phyloP scores from a whole-genome alignment of 37 sponge, comb jelly and placozoan genomes.

The Spongilla lacustris region DNA sequence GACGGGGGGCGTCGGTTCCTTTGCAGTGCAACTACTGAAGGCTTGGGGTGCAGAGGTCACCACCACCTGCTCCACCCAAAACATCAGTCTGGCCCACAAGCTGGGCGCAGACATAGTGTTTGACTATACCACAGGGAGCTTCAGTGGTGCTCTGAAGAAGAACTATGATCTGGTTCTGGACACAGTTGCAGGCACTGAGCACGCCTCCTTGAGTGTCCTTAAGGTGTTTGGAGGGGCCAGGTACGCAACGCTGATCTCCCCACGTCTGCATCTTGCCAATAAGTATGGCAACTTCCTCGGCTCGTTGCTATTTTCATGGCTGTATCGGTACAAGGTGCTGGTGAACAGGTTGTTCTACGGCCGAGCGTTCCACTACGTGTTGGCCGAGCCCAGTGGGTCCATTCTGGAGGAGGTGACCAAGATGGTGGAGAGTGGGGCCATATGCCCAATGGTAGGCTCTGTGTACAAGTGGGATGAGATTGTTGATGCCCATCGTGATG shows the following conservation, averaged over 20 bases:
- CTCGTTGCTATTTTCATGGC: conserved; percentile 28
- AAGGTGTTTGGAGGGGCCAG: conserved; percentile 62
- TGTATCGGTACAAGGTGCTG: conserved; percentile 58
- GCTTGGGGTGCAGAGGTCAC: conserved; percentile 83
- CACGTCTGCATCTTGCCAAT: conserved; percentile 7
- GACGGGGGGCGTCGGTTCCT: conserved; percentile 79
- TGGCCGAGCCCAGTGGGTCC: conserved; percentile 36
- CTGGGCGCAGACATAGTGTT: conserved; percentile 81
- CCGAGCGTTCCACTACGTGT: conserved; percentile 57
- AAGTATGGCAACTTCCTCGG: conserved; percentile 57
- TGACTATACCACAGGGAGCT: conserved; percentile 68
- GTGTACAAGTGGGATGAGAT: conserved; percentile 71
- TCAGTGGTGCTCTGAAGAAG: conserved; percentile 18
- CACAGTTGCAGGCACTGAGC: conserved; percentile 40
- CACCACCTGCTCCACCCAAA: conserved; percentile 67
- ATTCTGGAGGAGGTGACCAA: conserved; percentile 36
- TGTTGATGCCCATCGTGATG: conserved; percentile 70
- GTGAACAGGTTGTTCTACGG: conserved; percentile 46
- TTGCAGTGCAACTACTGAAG: conserved; percentile 87
- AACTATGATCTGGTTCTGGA: conserved; percentile 76
- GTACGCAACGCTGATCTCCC: conserved; percentile 61
- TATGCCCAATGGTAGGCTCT: conserved; percentile 52
- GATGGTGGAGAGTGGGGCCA: conserved; percentile 71
- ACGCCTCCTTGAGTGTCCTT: conserved; percentile 48
- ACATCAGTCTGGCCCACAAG: conserved; percentile 46